Conservation (phyloP, 2,888 invertebrate species). For the Galeruca laticollis region DNA sequence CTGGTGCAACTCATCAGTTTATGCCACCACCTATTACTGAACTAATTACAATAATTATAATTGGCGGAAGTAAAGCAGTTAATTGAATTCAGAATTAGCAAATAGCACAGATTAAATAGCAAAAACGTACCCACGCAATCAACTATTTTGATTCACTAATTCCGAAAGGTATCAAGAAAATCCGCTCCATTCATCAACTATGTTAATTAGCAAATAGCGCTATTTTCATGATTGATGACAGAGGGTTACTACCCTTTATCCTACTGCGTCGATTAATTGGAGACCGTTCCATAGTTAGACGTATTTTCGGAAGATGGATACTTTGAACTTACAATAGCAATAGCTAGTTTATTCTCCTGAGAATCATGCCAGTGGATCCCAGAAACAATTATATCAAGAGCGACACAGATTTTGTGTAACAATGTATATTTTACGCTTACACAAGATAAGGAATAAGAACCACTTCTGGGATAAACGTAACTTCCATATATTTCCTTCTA, state of each 20-base stretch:
- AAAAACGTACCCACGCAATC: neutral
- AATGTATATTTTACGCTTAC: too few relatives aligned
- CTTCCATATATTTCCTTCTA: too few relatives aligned
- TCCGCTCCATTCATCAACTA: neutral
- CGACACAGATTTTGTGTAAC: too few relatives aligned
- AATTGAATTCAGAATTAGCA: too few relatives aligned
- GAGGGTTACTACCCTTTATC: neutral
- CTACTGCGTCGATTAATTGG: neutral
- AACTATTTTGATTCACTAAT: neutral
- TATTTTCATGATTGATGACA: neutral
- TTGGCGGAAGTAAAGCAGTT: too few relatives aligned
- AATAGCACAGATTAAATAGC: neutral
- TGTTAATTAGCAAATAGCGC: conserved; percentile 4
- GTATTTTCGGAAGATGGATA: neutral
- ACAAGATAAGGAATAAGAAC: too few relatives aligned
- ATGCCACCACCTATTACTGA: too few relatives aligned
- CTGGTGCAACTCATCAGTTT: too few relatives aligned
- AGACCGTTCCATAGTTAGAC: neutral
- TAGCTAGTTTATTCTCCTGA: neutral
- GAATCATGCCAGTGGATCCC: neutral
- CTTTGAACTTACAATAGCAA: neutral
- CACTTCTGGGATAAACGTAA: too few relatives aligned
- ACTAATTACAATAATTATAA: too few relatives aligned
- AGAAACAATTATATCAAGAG: neutral
- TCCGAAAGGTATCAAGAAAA: neutral